Evolutionary conservation across 2,797 vertebrate species (phyloP).

Genomic region (Ceryle rudis): DNA sequence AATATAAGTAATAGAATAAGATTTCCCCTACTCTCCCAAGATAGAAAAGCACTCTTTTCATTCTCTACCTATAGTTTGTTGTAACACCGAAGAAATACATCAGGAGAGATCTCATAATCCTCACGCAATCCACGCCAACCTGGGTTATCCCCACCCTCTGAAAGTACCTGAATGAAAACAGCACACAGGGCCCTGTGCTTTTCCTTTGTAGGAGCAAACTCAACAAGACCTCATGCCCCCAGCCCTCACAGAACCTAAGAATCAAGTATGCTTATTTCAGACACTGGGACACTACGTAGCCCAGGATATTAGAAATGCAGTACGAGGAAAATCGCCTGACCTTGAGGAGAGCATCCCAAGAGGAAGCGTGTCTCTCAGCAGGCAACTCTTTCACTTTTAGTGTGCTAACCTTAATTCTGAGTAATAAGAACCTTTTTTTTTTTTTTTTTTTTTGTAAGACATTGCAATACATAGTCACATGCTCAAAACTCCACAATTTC

Average conservation of each 20-base stretch:
- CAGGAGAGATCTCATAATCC: not conserved
- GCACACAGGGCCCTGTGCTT: not conserved
- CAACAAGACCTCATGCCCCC: not conserved
- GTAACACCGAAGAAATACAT: not conserved
- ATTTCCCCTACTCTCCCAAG: not conserved
- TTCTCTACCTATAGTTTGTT: not conserved
- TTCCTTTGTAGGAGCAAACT: not conserved
- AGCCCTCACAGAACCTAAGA: not conserved
- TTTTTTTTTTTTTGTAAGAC: not conserved
- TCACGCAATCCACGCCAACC: accelerated
- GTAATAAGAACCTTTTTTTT: not conserved
- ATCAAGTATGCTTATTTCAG: not conserved
- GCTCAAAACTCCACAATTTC: not conserved
- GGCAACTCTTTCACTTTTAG: not conserved
- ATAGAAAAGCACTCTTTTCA: not conserved
- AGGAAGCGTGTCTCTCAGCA: accelerated
- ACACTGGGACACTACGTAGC: not conserved
- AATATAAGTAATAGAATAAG: not conserved
- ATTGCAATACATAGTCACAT: accelerated
- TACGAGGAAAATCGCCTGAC: accelerated
- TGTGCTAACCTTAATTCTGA: not conserved
- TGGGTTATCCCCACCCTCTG: not conserved
- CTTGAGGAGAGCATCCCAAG: not conserved
- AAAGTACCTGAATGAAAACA: not conserved
- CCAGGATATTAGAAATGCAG: not conserved